Base-by-base conservation (phyloP, 2,797 vertebrate genomes). In the Chelonia mydas region DNA sequence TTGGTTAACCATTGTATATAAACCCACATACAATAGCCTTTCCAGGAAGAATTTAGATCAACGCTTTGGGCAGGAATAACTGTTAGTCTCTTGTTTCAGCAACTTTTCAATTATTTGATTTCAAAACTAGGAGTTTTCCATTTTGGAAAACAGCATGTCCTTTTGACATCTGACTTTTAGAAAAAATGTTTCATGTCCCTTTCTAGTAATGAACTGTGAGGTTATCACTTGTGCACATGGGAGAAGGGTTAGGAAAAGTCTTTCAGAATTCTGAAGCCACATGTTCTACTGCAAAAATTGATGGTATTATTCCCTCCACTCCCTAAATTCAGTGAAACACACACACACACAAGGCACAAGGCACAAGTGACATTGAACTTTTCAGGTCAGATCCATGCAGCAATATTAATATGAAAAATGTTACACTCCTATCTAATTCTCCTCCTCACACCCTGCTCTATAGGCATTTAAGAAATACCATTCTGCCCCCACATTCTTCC, bases 41-140 rank as follows among this genome's bases (percentile, higher is more conserved):
- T 98, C 97, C 96, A 97, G 94, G 95, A 94, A 98, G 96, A 98
- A 97, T 98, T 98, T 97, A 98, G 94, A 95, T 96, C 93, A 97
- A 96, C 90, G 92, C 95, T 94, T 97, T 95, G 97, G 97, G 96
- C 84, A 98, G 97, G 97, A 98, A 98, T 98, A 97, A 92, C 96
- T 95, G 96, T 97, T 97, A 97, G 96, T 98, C 97, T 98, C 96
- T 97, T 97, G 93, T 98, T 98, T 98, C 97, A 97, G 79, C 84
- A 97, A 57, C 77, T 97, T 98, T 97, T 97, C 95, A 97, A 97
- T 98, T 97, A 97, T 97, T 97, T 97, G 81, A 94, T 96, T 96
- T 97, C 93, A 97, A 89, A 88, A 96, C 90, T 95, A 98, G 84
- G 93, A 96, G 90, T 97, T 98, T 98, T 97, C 96, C 91, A 90